Evolutionary conservation across 1,140 invertebrate species (phyloP).

Genomic region (Eumeta japonica): DNA sequence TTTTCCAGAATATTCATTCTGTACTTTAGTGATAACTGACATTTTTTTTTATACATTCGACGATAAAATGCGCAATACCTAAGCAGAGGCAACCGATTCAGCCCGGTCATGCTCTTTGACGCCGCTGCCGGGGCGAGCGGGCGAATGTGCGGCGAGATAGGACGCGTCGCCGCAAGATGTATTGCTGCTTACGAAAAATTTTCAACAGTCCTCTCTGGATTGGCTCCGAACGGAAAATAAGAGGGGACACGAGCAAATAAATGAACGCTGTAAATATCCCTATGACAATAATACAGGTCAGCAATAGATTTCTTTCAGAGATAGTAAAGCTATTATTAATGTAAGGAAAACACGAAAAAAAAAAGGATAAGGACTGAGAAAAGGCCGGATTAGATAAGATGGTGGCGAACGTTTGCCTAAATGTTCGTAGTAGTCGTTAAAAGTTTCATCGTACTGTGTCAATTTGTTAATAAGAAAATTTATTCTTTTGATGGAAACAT

Average conservation of each 20-base stretch:
- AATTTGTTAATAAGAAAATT: too few relatives aligned
- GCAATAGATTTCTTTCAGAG: slow-evolving; percentile 49
- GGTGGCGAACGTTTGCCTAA: slow-evolving; percentile 20
- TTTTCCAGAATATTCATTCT: too few relatives aligned
- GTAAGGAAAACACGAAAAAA: slow-evolving; percentile 50
- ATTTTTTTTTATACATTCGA: too few relatives aligned
- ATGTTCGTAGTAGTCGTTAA: slow-evolving; percentile 15
- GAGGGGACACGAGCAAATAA: slow-evolving; percentile 51
- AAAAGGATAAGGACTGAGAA: slow-evolving; percentile 6
- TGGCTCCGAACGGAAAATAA: slow-evolving; percentile 54
- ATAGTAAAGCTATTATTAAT: slow-evolving; percentile 48
- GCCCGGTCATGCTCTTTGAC: too few relatives aligned
- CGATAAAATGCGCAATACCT: too few relatives aligned
- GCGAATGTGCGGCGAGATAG: slow-evolving; percentile 51
- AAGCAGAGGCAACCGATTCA: too few relatives aligned
- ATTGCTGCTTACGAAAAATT: slow-evolving; percentile 56
- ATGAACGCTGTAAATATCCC: slow-evolving; percentile 53
- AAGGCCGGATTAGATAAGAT: slow-evolving; percentile 24
- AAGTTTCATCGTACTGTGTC: too few relatives aligned
- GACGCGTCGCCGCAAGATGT: slow-evolving; percentile 39
- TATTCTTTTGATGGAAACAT: too few relatives aligned
- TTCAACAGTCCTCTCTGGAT: slow-evolving; percentile 50
- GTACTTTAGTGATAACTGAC: too few relatives aligned
- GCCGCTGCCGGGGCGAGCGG: slow-evolving; percentile 40
- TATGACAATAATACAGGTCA: slow-evolving; percentile 58